phyloP scores from a whole-genome alignment of 2,113 vertebrate species.

The Serilophus lunatus region DNA sequence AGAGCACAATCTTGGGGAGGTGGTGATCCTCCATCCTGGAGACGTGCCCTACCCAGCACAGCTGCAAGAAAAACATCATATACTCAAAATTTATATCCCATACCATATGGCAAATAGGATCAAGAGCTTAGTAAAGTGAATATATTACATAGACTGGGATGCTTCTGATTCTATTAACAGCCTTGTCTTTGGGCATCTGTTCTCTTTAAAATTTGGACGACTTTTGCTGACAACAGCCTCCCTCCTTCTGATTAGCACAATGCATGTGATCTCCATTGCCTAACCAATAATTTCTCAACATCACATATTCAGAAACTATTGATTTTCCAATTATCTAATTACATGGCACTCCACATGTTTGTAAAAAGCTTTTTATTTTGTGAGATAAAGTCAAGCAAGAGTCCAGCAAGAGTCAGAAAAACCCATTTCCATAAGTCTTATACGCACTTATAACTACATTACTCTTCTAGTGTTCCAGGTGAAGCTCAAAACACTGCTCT shows the following conservation, averaged over 20 bases:
- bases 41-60: too few relatives aligned
- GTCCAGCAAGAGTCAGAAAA: not conserved
- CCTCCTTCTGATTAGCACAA: not conserved
- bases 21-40: too few relatives aligned
- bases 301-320: not conserved
- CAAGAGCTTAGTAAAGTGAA: not conserved
- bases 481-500: not conserved
- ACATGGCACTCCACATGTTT: not conserved
- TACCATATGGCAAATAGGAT: constrained; percentile 46
- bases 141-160: constrained; percentile 1
- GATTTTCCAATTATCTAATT: not conserved
- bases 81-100: not conserved
- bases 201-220: not conserved
- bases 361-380: not conserved
- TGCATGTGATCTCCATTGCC: not conserved
- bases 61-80: not conserved
- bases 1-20: too few relatives aligned
- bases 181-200: constrained; percentile 10
- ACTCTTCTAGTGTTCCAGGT: not conserved
- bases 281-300: not conserved
- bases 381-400: not conserved
- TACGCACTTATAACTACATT: accelerated
- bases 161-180: constrained; percentile 21
- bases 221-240: not conserved
- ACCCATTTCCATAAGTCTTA: not conserved